Percentiles rank a stretch among this genome's conserved stretches.
phyloP scores from a whole-genome alignment of 2,797 vertebrate genomes.

The Cacajao melanocephalus region DNA sequence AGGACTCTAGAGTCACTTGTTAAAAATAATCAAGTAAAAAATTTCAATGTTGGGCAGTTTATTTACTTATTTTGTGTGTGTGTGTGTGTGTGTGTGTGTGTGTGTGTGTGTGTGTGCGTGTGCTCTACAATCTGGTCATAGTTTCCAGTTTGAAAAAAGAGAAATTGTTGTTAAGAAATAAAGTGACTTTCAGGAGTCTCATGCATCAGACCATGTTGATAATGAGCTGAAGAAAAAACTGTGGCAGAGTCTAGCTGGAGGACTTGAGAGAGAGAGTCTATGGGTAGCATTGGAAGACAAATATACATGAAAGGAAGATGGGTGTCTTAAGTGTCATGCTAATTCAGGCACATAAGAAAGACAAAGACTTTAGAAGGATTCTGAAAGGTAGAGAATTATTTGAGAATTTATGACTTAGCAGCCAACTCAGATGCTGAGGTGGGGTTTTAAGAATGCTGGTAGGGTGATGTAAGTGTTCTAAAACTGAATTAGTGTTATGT shows the following conservation, averaged over 20 bases:
- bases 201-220: background rate
- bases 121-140: background rate
- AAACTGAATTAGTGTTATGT: background rate
- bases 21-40: constrained; percentile 25
- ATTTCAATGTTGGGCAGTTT: background rate
- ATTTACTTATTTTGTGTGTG: background rate
- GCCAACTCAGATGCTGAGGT: background rate
- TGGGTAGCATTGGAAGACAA: background rate
- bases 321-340: background rate
- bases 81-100: background rate
- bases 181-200: background rate
- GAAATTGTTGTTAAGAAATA: background rate
- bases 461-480: background rate
- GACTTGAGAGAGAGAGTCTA: background rate
- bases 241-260: background rate
- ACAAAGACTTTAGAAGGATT: background rate
- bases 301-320: background rate
- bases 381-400: background rate
- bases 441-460: background rate
- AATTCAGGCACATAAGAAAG: background rate
- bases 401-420: background rate
- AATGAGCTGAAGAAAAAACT: background rate
- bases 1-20: constrained; percentile 2
- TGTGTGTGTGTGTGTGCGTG: background rate
- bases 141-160: background rate